Percentiles rank a stretch among this genome's conserved stretches.
Conservation (phyloP, 2,113 vertebrate genomes). For the Lophius piscatorius region DNA sequence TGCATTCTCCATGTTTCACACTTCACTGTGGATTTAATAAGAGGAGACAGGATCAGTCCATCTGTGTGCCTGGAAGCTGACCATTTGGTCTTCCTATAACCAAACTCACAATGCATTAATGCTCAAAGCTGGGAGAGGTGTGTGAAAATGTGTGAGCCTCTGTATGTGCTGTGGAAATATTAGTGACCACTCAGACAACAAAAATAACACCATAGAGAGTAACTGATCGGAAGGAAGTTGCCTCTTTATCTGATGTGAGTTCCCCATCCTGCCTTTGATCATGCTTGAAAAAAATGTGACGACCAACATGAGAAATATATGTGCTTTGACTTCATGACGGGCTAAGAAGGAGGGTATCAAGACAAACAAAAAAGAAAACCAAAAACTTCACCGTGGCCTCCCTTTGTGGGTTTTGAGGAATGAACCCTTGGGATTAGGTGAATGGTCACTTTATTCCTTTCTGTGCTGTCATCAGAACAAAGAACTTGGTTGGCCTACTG, state of each 20-base stretch:
- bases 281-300: conserved; percentile 17
- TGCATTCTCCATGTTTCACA: conserved; percentile 50
- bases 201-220: conserved; percentile 30
- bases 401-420: conserved; percentile 21
- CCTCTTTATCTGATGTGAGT: conserved; percentile 35
- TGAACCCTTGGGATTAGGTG: conserved; percentile 43
- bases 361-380: conserved; percentile 8
- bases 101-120: conserved; percentile 7
- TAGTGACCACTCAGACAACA: conserved; percentile 22
- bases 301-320: conserved; percentile 44
- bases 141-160: conserved; percentile 5
- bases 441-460: conserved; percentile 44
- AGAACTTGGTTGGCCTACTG: not conserved
- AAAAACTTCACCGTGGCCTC: conserved; percentile 13
- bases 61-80: conserved; percentile 68
- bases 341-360: conserved; percentile 4
- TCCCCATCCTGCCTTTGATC: conserved; percentile 26
- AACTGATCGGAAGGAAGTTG: conserved; percentile 7
- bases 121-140: conserved; percentile 42
- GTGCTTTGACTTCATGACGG: conserved; percentile 21
- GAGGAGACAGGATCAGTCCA: conserved; percentile 42
- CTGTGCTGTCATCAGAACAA: conserved; percentile 18
- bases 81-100: conserved; percentile 63
- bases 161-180: conserved; percentile 42
- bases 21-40: conserved; percentile 48